phyloP scores from a whole-genome alignment of 2,113 vertebrate species.

The Muntiacus muntjak region DNA sequence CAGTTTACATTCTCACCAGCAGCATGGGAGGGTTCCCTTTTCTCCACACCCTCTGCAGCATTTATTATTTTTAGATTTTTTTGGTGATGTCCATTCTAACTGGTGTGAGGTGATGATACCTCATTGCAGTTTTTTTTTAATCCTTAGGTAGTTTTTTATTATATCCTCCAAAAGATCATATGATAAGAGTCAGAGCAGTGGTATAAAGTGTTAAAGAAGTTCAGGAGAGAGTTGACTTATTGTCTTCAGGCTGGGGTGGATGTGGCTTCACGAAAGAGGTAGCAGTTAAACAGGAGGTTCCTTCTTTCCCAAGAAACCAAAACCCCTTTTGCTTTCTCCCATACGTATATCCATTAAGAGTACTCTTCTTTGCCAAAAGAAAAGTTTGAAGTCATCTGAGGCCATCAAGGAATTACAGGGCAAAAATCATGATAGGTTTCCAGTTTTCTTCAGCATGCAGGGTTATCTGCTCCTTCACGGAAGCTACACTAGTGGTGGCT shows the following conservation, averaged over 20 bases:
- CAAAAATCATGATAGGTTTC: background rate
- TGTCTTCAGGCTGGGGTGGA: background rate
- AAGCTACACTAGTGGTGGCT: conserved; percentile 95
- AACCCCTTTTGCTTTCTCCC: background rate
- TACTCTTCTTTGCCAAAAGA: background rate
- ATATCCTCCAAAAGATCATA: background rate
- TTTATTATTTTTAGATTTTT: background rate
- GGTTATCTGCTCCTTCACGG: conserved; percentile 90
- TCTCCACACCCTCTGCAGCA: background rate
- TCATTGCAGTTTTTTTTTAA: background rate
- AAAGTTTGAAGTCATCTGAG: background rate
- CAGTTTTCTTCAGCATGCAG: background rate
- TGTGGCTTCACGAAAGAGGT: background rate
- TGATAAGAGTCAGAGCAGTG: background rate
- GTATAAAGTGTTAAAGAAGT: background rate
- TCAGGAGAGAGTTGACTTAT: background rate
- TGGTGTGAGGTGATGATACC: background rate
- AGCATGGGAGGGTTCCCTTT: background rate
- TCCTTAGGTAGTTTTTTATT: background rate
- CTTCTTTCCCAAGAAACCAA: background rate
- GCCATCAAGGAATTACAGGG: background rate
- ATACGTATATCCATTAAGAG: background rate
- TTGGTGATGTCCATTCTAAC: background rate
- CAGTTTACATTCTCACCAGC: background rate
- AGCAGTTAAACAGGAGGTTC: background rate